Conservation (phyloP, 1,140 invertebrate species). For the Leptestheria dahalacensis region DNA sequence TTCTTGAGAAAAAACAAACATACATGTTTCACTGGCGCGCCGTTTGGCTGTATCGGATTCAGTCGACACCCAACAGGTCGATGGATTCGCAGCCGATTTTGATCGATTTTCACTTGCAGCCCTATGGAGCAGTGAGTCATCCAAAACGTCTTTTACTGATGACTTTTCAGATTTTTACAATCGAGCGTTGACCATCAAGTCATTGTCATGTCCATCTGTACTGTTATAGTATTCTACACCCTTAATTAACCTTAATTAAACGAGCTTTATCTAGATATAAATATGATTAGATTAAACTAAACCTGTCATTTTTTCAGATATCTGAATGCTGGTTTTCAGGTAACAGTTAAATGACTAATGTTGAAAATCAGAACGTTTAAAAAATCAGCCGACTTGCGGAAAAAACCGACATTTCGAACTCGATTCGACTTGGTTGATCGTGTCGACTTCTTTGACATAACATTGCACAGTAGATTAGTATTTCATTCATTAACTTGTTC, state of each 20-base stretch:
- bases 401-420: no score
- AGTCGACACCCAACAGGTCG: background rate
- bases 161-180: background rate
- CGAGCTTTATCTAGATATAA: no score
- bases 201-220: background rate
- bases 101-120: background rate
- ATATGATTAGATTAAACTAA: no score
- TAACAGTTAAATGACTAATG: no score
- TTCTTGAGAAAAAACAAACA: background rate
- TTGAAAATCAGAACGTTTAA: no score
- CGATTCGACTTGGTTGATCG: no score
- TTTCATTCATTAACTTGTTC: background rate
- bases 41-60: no score
- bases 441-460: background rate
- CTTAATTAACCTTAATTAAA: no score
- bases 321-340: no score
- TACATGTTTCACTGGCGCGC: background rate
- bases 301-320: no score
- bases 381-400: no score
- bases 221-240: no score
- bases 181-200: background rate
- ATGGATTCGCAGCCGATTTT: background rate
- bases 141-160: background rate
- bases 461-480: background rate
- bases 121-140: background rate